Conservation (phyloP, 2,888 invertebrate species). For the Limnephilus lunatus region DNA sequence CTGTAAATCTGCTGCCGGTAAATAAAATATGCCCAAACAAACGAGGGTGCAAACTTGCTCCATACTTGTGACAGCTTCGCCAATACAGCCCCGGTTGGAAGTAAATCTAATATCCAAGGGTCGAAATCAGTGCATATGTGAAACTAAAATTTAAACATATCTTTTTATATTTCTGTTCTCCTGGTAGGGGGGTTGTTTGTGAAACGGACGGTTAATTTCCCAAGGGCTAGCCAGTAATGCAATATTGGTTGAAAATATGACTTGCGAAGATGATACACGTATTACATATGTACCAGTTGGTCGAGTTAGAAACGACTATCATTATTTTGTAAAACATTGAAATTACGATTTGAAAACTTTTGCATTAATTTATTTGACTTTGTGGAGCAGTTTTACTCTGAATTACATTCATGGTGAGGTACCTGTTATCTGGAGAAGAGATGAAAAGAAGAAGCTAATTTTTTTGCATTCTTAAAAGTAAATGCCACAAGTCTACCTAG, state of each 20-base stretch:
- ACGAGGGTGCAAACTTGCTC: constrained; percentile 39
- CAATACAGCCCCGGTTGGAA: background rate
- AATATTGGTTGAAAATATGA: background rate
- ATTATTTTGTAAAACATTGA: too few relatives aligned
- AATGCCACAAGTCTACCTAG: too few relatives aligned
- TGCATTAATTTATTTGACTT: background rate
- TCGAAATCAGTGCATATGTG: background rate
- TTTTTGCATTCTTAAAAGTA: too few relatives aligned
- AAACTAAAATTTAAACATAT: background rate
- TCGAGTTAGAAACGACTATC: background rate
- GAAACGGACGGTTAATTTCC: background rate
- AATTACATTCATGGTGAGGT: too few relatives aligned
- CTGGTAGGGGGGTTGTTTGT: background rate
- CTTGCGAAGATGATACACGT: background rate
- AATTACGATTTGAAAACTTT: background rate
- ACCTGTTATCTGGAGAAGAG: too few relatives aligned
- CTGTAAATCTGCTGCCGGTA: constrained; percentile 58
- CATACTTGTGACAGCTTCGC: constrained; percentile 42
- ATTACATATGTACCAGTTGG: background rate
- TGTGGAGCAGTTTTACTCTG: background rate
- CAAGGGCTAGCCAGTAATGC: background rate
- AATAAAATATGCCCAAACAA: constrained; percentile 57
- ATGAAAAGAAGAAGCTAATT: too few relatives aligned
- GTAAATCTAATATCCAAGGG: constrained; percentile 6
- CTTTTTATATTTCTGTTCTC: background rate